Percentiles rank a stretch among this genome's conserved stretches.
These are phyloP conservation scores for Aplidium turbinatum DNA, from an alignment of 23 tunicate species.

Conservation along the genomic window DNA sequence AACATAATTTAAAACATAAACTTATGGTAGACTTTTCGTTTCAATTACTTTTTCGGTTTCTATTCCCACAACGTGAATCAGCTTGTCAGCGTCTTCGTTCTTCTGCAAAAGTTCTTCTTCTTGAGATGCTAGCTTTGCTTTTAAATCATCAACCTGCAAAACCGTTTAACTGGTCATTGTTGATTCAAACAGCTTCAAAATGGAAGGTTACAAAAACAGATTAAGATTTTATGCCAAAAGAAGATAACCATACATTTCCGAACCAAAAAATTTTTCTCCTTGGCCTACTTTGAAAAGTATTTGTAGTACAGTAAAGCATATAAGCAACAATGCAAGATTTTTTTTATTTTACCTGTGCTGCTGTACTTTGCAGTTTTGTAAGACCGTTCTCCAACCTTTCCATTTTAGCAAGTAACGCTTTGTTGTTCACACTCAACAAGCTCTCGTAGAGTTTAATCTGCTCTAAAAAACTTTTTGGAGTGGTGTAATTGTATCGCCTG, in stretches of 20 bases:
- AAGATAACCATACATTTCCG: no score
- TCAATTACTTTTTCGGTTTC: constrained; percentile 98
- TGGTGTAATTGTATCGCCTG: constrained; percentile 98
- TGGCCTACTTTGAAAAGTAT: no score
- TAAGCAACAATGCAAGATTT: no score
- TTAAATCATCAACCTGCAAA: constrained; percentile 95
- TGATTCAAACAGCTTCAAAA: no score
- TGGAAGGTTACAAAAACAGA: no score
- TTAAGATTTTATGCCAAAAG: no score
- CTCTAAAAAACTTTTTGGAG: constrained; percentile 99
- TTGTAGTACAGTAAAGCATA: no score
- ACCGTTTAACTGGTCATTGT: no score
- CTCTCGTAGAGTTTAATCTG: constrained; percentile 93
- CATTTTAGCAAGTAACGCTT: constrained; percentile 89
- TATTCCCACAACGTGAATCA: constrained; percentile 86
- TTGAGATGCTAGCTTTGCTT: constrained; percentile 93
- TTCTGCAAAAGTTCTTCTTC: constrained; percentile 96
- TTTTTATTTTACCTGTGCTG: constrained; percentile 89
- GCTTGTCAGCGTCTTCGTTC: constrained; percentile 99
- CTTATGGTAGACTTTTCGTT: no score
- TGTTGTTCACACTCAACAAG: constrained; percentile 59
- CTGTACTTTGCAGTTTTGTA: constrained; percentile 93
- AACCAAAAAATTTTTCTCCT: no score
- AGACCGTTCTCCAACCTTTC: constrained; percentile 97
- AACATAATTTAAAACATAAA: no score